Evolutionary conservation across 2,113 vertebrate genomes (phyloP), one percentile per base, ranked within the genome.

Genomic region (Boleophthalmus pectinirostris): DNA sequence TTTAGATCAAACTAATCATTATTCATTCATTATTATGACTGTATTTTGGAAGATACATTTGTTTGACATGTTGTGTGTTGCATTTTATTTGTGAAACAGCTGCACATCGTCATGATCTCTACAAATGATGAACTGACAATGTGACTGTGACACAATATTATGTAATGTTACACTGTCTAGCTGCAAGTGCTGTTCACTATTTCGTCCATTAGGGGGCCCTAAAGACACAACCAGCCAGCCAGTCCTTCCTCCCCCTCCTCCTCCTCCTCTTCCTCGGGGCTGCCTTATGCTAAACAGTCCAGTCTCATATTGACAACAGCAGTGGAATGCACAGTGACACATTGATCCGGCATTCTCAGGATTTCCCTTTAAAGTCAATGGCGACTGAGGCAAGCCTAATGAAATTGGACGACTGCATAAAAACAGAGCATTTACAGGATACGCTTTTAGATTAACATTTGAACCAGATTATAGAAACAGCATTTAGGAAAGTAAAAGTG

Each of bases 141-240:
- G 47, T 49, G 5, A 21, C 20, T n/a, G 18, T 54, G 53, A 43
- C 8, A 10, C n/a, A n/a, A 10, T 56, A 20, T 56, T 56, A 56
- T 56, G 53, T 56, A 56, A 56, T 56, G 49, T 21, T 56, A 56
- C n/a, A 56, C n/a, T 29, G 14, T 18, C 29, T 14, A 61, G 58
- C 58, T 29, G 24, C 58, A 7, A 43, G 29, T 10, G 20, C 49
- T 82, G 87, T 72, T 85, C 66, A 8, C 35, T 21, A 33, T 45
- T 33, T 66, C 35, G 38, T 69, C 91, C 88, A 85, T 79, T 77
- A 89, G 90, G 79, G 87, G 91, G 83, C 88, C 87, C 87, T 87
- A 68, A 24, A 90, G 77, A 79, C 80, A 70, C 75, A 70, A 81
- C 24, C 69, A 74, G 73, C 8, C 68, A 65, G 73, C 69, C 83